These are phyloP conservation scores for Natrix natrix DNA, from an alignment of 2,797 vertebrate species.

Conservation along the genomic window DNA sequence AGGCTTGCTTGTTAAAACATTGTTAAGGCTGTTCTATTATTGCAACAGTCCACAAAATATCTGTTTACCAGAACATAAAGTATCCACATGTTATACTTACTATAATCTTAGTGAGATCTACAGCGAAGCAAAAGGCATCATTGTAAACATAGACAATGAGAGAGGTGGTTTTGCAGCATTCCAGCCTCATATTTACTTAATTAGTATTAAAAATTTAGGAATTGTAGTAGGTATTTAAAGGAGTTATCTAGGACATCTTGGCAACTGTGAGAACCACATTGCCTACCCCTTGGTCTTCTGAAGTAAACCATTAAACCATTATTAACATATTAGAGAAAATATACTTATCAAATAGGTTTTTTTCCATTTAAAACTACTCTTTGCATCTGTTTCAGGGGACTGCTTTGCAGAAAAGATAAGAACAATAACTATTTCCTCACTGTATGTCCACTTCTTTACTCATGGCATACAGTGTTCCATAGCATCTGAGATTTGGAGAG, in stretches of 20 bases:
- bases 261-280: not conserved
- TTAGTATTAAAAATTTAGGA: not conserved
- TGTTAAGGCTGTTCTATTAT: not conserved
- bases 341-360: conserved; percentile 20
- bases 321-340: not conserved
- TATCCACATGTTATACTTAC: not conserved
- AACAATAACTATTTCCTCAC: conserved; percentile 3
- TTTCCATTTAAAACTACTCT: conserved; percentile 8
- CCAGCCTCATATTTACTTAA: not conserved
- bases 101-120: not conserved
- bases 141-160: not conserved
- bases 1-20: not conserved
- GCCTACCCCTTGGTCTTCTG: not conserved
- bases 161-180: not conserved
- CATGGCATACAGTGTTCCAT: conserved; percentile 2
- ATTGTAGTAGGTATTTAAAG: not conserved
- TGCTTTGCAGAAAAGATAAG: conserved; percentile 1
- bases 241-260: not conserved
- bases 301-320: not conserved
- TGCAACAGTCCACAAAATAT: not conserved
- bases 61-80: not conserved
- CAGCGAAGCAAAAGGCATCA: not conserved
- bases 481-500: conserved; percentile 1
- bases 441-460: not conserved
- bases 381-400: conserved; percentile 41